These are phyloP conservation scores for Zaprionus obscuricornis DNA, from an alignment of 2,888 invertebrate species.

Conservation along the genomic window DNA sequence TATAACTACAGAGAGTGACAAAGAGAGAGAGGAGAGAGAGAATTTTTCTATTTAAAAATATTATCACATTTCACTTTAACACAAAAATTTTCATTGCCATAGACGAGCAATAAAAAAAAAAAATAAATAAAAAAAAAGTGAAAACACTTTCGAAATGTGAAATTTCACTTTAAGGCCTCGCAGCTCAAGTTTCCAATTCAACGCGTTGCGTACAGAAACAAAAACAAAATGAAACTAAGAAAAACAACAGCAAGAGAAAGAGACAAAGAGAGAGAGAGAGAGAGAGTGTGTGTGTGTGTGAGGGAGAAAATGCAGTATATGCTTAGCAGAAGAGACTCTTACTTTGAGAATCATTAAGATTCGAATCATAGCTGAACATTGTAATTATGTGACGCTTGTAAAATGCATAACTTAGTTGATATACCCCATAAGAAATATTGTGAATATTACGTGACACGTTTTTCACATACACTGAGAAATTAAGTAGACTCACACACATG, in stretches of 20 bases:
- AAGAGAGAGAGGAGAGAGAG: too few species aligned
- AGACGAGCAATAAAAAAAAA: too few species aligned
- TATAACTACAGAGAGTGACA: not conserved
- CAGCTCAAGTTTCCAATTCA: slow-evolving; percentile 34
- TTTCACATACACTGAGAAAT: slow-evolving; percentile 16
- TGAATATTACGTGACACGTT: slow-evolving; percentile 24
- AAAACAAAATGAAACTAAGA: not conserved
- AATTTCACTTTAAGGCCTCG: not conserved
- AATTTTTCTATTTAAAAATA: slow-evolving; percentile 44
- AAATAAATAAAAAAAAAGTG: too few species aligned
- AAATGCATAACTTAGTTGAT: slow-evolving; percentile 32
- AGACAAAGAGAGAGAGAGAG: too few species aligned
- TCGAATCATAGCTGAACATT: not conserved
- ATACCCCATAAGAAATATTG: not conserved
- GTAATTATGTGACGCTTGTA: not conserved
- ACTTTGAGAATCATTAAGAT: too few species aligned
- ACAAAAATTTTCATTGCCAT: slow-evolving; percentile 28
- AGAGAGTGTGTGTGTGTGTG: too few species aligned
- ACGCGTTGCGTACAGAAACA: slow-evolving; percentile 8
- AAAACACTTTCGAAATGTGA: slow-evolving; percentile 12
- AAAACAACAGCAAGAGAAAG: not conserved
- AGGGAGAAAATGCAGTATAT: too few species aligned
- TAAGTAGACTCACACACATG: not conserved
- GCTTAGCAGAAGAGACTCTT: too few species aligned
- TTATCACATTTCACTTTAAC: slow-evolving; percentile 49